Base-by-base conservation (phyloP, 2,797 vertebrate species). In the Intellagama lesueurii region DNA sequence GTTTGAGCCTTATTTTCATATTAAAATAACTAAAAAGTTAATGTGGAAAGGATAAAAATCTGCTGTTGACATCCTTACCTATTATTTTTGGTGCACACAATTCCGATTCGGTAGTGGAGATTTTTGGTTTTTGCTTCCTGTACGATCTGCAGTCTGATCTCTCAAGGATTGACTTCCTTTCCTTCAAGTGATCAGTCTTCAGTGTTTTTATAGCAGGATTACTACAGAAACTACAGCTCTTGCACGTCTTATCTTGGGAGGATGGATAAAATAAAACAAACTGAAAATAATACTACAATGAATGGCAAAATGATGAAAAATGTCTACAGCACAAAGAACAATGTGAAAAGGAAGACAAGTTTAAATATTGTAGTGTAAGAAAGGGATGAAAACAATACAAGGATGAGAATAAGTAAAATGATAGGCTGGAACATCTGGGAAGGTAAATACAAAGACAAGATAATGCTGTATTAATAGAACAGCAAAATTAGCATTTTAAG, bases 351-450 rank as follows among this genome's bases (percentile, higher is more conserved):
- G 96, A 99, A 99, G 95, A 99, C 99, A 97, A 99, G 97, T 97
- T 99, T 99, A 97, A 99, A 99, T 97, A 99, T 99, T 95, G 99
- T 99, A 96, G 98, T 98, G 95, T 99, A 99, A 90, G 99, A 99
- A 96, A 99, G 98, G 89, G 99, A 99, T 92, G 99, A 99, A 97
- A 99, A 99, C 97, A 99, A 98, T 97, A 99, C 99, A 94, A 99
- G 98, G 95, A 99, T 99, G 97, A 99, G 99, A 96, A 99, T 99
- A 96, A 99, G 98, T 97, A 99, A 98, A 98, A 99, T 99, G 97
- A 99, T 99, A 96, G 99, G 99, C 97, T 99, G 99, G 97, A 99
- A 99, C 99, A 99, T 99, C 99, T 99, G 96, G 96, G 97, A 96
- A 97, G 94, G 96, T 96, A 97, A 98, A 97, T 95, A 96, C 94